Base-by-base conservation (phyloP, 2,797 vertebrate genomes). In the Alca torda region DNA sequence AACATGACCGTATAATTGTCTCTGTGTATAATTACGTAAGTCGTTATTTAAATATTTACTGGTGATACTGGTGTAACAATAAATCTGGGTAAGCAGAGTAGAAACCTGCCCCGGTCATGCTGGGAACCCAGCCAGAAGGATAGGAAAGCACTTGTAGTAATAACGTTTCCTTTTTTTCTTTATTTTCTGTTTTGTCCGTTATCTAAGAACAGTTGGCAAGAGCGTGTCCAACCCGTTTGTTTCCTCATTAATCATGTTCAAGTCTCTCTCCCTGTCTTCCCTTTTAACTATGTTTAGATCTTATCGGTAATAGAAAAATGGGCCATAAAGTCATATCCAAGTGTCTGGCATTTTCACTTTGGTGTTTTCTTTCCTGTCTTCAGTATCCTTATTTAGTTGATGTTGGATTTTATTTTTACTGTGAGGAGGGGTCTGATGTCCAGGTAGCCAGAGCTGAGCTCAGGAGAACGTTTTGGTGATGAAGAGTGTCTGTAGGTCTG, bases 101-200 rank as follows among this genome's bases (percentile, higher is more conserved):
- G 84, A 79, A 90, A 82, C 48, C 30, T 91, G 70, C n/a, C 37
- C 43, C 0, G 1, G 15, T 28, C 3, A 2, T 21, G 28, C 80
- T 50, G 83, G 90, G 83, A 91, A 24, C 31, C 13, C 0, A 0
- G 48, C 90, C 95, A 90, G 93, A 48, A 79, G 80, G 70, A 20
- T 74, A 50, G 93, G 95, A 85, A 92, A 87, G 75, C 57, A 33
- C 80, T 94, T 57, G 60, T 25, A 78, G 83, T 59, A 82, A 77
- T 70, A 30, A 37, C 0, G 2, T 84, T 95, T 94, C 86, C 67
- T 59, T 67, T 92, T 92, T 35, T 19, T 1, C 35, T 87, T 63
- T 59, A 19, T 84, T 90, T 89, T 94, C 48, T 87, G 11, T 56
- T 88, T 28, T 39, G 18, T 64, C n/a, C 76, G 51, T 87, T 84